Evolutionary conservation across 1,140 invertebrate species (phyloP).

Genomic region (Drosophila mauritiana): DNA sequence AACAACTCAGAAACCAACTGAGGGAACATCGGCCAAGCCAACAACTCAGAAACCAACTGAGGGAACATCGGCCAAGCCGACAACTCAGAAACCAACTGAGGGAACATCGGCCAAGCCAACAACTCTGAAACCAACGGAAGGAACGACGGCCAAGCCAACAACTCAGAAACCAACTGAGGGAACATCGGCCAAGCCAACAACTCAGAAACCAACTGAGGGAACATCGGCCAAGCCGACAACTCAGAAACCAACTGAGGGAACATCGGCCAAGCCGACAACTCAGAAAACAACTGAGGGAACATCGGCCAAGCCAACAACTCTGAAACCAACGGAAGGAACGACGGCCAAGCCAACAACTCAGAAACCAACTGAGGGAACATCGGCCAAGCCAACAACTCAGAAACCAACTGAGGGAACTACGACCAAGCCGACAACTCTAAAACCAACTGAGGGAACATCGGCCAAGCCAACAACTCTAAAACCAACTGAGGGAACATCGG

Average conservation of each 20-base stretch:
- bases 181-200: conserved; percentile 8
- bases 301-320: neutral
- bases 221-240: conserved; percentile 2
- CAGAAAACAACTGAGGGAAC: neutral
- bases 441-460: no score
- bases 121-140: no score
- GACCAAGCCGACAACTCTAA: no score
- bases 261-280: conserved; percentile 12
- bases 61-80: no score
- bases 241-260: neutral
- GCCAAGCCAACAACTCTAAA: no score
- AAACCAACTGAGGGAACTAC: no score
- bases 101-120: no score
- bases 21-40: neutral
- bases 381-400: no score
- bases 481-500: no score
- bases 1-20: neutral
- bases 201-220: neutral
- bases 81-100: no score
- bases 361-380: neutral
- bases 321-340: neutral
- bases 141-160: neutral
- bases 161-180: neutral
- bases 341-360: neutral
- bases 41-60: no score